A percentile compares a stretch with the other conserved stretches of the same genome.
Conservation (phyloP, 2,797 vertebrate genomes). For the Spinus olivaceus region DNA sequence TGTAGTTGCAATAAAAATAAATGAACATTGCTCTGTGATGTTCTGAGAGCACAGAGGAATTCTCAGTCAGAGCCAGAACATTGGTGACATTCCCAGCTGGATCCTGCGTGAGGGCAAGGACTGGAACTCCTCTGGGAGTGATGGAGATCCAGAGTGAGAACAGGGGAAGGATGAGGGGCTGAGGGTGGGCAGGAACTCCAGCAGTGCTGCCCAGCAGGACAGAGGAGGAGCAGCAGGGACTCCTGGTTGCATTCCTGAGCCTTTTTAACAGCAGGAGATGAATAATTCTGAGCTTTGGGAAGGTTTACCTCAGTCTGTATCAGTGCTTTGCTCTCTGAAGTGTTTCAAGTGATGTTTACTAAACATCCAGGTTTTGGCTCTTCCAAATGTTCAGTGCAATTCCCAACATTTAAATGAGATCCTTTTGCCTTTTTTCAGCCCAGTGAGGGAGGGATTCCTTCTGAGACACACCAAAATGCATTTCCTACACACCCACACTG, state of each 20-base stretch:
- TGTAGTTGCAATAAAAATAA: neutral
- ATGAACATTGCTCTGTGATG: neutral
- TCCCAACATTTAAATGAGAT: neutral
- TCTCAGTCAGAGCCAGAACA: neutral
- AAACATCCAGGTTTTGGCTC: neutral
- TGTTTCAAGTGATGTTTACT: slow-evolving; percentile 1
- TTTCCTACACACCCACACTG: neutral
- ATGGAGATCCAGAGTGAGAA: neutral
- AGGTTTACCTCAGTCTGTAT: neutral
- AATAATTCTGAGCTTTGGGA: neutral
- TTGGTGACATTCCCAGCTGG: neutral
- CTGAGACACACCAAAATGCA: neutral
- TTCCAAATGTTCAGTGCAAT: neutral
- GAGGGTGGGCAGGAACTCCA: neutral
- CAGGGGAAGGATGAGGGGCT: accelerated
- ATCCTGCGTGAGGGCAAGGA: neutral
- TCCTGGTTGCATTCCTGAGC: neutral
- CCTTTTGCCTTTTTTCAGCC: neutral
- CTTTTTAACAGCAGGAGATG: neutral
- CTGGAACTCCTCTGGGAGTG: neutral
- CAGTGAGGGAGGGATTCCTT: neutral
- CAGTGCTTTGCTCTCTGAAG: neutral
- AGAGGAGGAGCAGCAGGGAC: neutral
- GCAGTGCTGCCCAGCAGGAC: neutral
- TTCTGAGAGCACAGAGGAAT: neutral